A percentile compares a stretch with the other conserved stretches of the same genome.
These are phyloP conservation scores for Lanius ludovicianus DNA, from an alignment of 2,113 vertebrate species.

Conservation along the genomic window DNA sequence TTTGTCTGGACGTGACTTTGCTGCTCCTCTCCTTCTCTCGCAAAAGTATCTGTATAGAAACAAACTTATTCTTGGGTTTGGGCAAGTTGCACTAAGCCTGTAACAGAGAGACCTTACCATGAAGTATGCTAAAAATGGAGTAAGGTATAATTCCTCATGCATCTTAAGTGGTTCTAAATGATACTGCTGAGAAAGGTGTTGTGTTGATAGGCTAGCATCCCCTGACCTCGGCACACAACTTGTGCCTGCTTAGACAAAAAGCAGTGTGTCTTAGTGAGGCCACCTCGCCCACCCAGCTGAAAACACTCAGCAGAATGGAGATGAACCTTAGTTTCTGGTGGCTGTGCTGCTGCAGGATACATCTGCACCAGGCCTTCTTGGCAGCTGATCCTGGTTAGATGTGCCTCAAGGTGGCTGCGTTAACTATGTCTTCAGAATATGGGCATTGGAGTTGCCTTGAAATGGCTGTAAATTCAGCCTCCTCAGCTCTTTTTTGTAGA, in stretches of 20 bases:
- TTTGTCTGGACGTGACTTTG: neutral
- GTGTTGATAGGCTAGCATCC: neutral
- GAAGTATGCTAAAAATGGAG: neutral
- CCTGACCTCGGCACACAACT: fast-evolving
- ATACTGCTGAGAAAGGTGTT: neutral
- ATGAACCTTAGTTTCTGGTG: neutral
- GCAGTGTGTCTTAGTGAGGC: fast-evolving
- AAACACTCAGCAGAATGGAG: neutral
- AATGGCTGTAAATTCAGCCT: neutral
- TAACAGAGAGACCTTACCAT: neutral
- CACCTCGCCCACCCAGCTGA: neutral
- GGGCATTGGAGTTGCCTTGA: neutral
- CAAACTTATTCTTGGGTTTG: neutral
- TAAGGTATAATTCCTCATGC: neutral
- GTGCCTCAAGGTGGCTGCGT: fast-evolving
- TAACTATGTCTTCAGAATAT: fast-evolving
- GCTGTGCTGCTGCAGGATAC: fast-evolving
- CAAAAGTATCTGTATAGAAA: neutral
- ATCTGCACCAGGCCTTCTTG: neutral
- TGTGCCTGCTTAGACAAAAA: fast-evolving
- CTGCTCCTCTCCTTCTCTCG: neutral
- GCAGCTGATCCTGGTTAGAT: neutral
- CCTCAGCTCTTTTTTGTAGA: neutral
- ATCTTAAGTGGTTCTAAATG: neutral
- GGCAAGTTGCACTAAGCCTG: neutral